These are phyloP conservation scores for Priapulus caudatus DNA, from an alignment of 2,888 invertebrate species.

Conservation along the genomic window DNA sequence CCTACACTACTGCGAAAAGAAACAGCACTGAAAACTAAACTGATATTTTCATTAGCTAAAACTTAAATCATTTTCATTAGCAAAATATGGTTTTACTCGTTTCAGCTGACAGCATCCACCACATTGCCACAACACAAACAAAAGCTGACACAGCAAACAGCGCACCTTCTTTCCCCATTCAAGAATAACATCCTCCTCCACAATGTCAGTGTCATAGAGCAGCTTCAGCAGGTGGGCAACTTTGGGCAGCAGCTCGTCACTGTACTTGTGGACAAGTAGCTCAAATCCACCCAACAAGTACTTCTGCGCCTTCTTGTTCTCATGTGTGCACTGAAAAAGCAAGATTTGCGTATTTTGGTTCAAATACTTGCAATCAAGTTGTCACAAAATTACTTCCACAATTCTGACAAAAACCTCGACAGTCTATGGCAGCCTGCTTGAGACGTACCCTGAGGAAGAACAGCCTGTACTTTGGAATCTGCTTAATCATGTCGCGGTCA, in stretches of 20 bases:
- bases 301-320: conserved; percentile 46
- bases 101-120: too few relatives aligned
- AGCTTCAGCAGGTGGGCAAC: conserved; percentile 76
- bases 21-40: too few relatives aligned
- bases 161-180: conserved; percentile 93
- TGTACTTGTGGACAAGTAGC: conserved; percentile 49
- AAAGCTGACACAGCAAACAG: too few relatives aligned
- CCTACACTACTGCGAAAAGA: too few relatives aligned
- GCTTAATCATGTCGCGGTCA: conserved; percentile 43
- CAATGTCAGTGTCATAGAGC: conserved; percentile 85
- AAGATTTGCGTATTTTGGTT: conserved; percentile 64
- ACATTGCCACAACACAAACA: too few relatives aligned
- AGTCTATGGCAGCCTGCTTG: conserved; percentile 26
- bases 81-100: too few relatives aligned
- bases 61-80: too few relatives aligned
- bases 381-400: not conserved
- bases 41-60: too few relatives aligned
- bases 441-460: conserved; percentile 31
- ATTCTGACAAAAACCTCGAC: conserved; percentile 21
- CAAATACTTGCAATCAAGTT: conserved; percentile 52
- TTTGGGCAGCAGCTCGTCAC: conserved; percentile 63
- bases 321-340: conserved; percentile 36
- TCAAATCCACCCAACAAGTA: conserved; percentile 89
- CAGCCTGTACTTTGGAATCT: conserved; percentile 39
- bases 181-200: conserved; percentile 82